Percentiles rank a stretch among this genome's conserved stretches.
phyloP scores from a whole-genome alignment of 2,888 invertebrate genomes.

The Fabriciana adippe region DNA sequence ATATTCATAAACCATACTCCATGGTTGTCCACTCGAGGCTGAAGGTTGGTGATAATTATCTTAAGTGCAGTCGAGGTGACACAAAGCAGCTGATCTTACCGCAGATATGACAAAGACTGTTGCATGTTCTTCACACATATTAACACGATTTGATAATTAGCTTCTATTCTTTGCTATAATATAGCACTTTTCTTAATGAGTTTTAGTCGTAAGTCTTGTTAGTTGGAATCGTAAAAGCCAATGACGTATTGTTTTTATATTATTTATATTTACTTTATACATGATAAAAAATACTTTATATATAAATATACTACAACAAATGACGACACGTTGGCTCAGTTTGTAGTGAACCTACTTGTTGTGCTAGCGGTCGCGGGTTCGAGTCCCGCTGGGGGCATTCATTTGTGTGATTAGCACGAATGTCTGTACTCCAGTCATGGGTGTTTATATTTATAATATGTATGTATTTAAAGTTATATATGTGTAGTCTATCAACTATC shows the following conservation, averaged over 20 bases:
- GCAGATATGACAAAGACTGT: conserved; percentile 11
- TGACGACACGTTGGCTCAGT: no score
- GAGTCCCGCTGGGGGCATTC: no score
- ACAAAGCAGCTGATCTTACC: conserved; percentile 17
- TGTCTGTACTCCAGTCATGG: no score
- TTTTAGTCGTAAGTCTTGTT: not conserved
- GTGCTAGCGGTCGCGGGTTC: no score
- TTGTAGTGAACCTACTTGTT: no score
- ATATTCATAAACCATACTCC: conserved; percentile 12
- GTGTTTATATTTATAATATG: no score
- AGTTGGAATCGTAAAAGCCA: conserved; percentile 1
- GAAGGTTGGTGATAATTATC: conserved; percentile 35
- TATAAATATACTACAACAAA: no score
- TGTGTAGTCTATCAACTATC: no score
- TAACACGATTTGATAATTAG: conserved; percentile 19
- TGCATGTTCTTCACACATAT: conserved; percentile 11
- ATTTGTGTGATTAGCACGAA: no score
- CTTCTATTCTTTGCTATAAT: conserved; percentile 3
- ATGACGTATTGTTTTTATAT: conserved; percentile 1
- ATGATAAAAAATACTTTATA: no score
- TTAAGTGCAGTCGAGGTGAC: conserved; percentile 30
- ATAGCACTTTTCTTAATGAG: conserved; percentile 1
- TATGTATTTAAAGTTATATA: no score
- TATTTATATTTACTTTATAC: not conserved
- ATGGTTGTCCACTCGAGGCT: conserved; percentile 9